Evolutionary conservation across 2,888 invertebrate genomes (phyloP).

Genomic region (Lochmaea crataegi): DNA sequence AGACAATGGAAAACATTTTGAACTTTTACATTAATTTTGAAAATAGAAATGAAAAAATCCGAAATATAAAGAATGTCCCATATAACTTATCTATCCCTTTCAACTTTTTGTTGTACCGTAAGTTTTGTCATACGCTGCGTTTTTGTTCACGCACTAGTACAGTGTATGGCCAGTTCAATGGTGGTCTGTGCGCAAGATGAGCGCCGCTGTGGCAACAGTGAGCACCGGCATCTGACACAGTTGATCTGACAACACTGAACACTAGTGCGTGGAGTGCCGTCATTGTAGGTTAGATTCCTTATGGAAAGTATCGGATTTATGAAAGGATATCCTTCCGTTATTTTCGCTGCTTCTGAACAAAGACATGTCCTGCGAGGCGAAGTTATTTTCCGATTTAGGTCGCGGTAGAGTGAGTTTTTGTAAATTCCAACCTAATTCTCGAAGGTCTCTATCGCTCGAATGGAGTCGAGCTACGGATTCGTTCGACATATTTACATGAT

Average conservation of each 20-base stretch:
- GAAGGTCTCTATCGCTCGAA: slow-evolving; percentile 61
- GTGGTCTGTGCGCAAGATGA: slow-evolving; percentile 55
- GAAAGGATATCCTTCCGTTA: slow-evolving; percentile 73
- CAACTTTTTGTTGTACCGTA: not conserved
- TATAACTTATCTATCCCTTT: not conserved
- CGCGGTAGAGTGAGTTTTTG: slow-evolving; percentile 79
- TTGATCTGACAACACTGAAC: slow-evolving; percentile 57
- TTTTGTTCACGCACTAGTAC: slow-evolving; percentile 51
- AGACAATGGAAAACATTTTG: too few relatives aligned
- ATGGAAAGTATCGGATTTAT: slow-evolving; percentile 84
- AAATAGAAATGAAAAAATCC: too few relatives aligned
- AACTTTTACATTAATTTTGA: too few relatives aligned
- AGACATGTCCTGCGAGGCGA: slow-evolving; percentile 76
- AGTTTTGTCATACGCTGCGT: not conserved
- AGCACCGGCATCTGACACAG: slow-evolving; percentile 56
- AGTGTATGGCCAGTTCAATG: slow-evolving; percentile 50
- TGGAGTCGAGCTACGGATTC: slow-evolving; percentile 71
- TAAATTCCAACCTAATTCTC: slow-evolving; percentile 74
- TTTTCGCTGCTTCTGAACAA: slow-evolving; percentile 69
- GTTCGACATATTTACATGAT: slow-evolving; percentile 83
- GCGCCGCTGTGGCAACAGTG: slow-evolving; percentile 53
- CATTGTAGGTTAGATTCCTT: slow-evolving; percentile 76
- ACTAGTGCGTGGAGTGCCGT: slow-evolving; percentile 79
- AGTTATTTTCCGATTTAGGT: slow-evolving; percentile 87
- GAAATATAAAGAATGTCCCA: too few relatives aligned